These are phyloP conservation scores for Ctenosaura bakeri DNA, from an alignment of 2,797 vertebrate genomes.

Conservation along the genomic window DNA sequence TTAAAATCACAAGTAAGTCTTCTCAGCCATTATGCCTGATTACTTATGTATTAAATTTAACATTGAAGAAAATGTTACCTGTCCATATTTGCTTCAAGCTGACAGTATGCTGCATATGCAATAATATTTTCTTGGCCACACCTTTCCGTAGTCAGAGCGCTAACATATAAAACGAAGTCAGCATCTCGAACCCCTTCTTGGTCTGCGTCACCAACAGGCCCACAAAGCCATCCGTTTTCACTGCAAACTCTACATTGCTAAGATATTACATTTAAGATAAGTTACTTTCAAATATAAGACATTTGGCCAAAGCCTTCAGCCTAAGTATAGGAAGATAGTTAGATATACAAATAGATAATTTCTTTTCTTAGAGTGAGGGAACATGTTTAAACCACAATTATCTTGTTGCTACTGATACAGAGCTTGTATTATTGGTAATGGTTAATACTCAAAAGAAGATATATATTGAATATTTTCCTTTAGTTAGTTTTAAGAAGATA, in stretches of 20 bases:
- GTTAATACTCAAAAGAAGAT: neutral
- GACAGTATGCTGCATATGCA: slow-evolving; percentile 97
- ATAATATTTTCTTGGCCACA: slow-evolving; percentile 97
- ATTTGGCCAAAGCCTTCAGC: neutral
- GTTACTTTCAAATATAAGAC: neutral
- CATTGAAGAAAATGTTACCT: slow-evolving; percentile 80
- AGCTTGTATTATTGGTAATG: neutral
- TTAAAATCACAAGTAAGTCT: neutral
- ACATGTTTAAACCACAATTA: neutral
- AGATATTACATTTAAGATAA: slow-evolving; percentile 17
- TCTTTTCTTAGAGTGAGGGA: neutral
- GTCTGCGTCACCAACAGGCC: slow-evolving; percentile 83
- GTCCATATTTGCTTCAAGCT: slow-evolving; percentile 95
- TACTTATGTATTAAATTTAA: neutral
- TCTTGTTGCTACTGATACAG: neutral
- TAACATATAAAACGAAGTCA: slow-evolving; percentile 95
- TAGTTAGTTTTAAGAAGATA: neutral
- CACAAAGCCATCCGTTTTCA: slow-evolving; percentile 86
- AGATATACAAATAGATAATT: neutral
- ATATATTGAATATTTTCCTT: neutral
- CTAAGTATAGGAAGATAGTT: neutral
- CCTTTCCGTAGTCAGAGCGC: slow-evolving; percentile 92
- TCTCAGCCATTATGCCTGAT: neutral
- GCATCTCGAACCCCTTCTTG: slow-evolving; percentile 89
- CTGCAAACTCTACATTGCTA: slow-evolving; percentile 94